Conservation (phyloP, 2,797 vertebrate species). For the Molothrus ater region DNA sequence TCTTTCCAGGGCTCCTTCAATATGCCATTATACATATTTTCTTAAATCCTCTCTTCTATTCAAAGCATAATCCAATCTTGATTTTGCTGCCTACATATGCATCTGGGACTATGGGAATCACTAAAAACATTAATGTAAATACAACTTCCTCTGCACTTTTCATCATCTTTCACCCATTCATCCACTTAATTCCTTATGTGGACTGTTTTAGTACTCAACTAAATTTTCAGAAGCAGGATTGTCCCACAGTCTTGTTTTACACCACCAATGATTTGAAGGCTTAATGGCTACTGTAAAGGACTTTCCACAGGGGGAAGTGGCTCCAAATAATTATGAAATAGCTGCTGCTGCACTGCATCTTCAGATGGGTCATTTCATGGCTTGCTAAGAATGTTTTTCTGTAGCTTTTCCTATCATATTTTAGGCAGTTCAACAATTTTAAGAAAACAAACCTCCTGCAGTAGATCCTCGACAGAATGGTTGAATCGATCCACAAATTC, state of each 20-base stretch:
- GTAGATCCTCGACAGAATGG: conserved; percentile 94
- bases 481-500: conserved; percentile 95
- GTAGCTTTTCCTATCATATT: neutral
- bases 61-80: neutral
- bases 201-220: neutral
- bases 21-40: neutral
- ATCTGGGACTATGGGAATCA: neutral
- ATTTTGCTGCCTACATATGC: neutral
- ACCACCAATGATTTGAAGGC: neutral
- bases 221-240: neutral
- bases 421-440: neutral
- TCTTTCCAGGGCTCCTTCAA: neutral
- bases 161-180: neutral
- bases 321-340: neutral
- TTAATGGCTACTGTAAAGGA: neutral
- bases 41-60: neutral
- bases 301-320: neutral
- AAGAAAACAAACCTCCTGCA: conserved; percentile 88
- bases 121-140: neutral
- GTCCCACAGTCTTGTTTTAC: neutral
- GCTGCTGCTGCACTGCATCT: neutral
- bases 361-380: neutral
- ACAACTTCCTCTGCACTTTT: neutral
- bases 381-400: neutral
- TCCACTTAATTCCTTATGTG: neutral